phyloP scores from a whole-genome alignment of 2,113 vertebrate genomes.

The Drymodes brunneopygia region DNA sequence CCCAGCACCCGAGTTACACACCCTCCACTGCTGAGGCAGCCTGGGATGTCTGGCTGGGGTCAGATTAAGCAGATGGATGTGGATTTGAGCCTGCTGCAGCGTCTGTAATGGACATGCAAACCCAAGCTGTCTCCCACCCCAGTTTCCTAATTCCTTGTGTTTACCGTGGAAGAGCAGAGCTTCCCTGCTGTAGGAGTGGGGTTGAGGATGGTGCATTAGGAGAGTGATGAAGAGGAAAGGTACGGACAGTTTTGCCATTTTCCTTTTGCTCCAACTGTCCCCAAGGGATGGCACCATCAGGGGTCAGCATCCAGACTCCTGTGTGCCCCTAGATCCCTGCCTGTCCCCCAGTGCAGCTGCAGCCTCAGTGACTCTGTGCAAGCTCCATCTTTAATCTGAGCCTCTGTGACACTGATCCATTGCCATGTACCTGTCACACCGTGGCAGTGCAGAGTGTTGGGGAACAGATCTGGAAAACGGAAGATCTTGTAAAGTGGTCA shows the following conservation, averaged over 20 bases:
- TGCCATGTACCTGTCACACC: neutral
- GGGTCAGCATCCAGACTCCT: neutral
- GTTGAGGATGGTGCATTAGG: neutral
- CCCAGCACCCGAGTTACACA: neutral
- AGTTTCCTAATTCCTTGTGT: neutral
- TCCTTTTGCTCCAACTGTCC: neutral
- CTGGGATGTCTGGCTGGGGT: neutral
- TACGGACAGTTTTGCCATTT: neutral
- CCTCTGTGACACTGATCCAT: neutral
- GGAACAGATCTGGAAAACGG: neutral
- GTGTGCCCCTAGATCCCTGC: neutral
- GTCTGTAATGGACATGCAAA: neutral
- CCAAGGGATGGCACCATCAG: accelerated
- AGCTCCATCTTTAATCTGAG: neutral
- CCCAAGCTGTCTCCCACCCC: neutral
- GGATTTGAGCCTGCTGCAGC: neutral
- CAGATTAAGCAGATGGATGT: neutral
- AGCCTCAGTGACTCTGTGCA: neutral
- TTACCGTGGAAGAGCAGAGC: neutral
- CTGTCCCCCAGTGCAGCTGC: neutral
- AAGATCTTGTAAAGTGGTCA: neutral
- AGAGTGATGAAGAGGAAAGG: neutral
- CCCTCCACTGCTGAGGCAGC: neutral
- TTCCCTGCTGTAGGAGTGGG: neutral
- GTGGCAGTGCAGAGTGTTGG: neutral